Evolutionary conservation across 2,888 invertebrate species (phyloP).

Genomic region (Acrobasis suavella): DNA sequence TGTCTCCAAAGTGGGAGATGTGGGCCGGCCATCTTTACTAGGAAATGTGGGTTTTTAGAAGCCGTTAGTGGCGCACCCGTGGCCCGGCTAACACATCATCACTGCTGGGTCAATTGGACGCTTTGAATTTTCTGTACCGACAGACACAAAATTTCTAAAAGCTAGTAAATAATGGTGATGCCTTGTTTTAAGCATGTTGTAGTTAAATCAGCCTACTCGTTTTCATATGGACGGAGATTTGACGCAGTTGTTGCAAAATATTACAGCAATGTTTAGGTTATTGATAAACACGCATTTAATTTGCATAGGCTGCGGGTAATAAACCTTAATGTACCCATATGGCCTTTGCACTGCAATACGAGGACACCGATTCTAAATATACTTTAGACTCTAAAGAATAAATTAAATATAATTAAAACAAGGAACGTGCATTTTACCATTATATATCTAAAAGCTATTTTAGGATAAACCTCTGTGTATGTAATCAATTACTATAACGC

Average conservation of each 20-base stretch:
- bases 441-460: not conserved
- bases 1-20: slow-evolving; percentile 67
- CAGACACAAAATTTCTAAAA: slow-evolving; percentile 47
- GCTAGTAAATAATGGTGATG: slow-evolving; percentile 38
- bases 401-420: slow-evolving; percentile 35
- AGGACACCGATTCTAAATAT: slow-evolving; percentile 57
- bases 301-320: slow-evolving; percentile 72
- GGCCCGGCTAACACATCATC: slow-evolving; percentile 59
- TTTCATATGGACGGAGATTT: slow-evolving; percentile 36
- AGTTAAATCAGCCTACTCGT: slow-evolving; percentile 14
- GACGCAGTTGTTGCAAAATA: slow-evolving; percentile 53
- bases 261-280: slow-evolving; percentile 50
- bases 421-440: not conserved
- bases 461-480: not conserved
- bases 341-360: slow-evolving; percentile 55
- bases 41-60: slow-evolving; percentile 78
- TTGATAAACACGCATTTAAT: slow-evolving; percentile 54
- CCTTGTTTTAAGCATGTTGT: slow-evolving; percentile 41
- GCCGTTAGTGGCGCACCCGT: slow-evolving; percentile 63
- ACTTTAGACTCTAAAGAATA: slow-evolving; percentile 28
- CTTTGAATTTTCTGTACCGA: slow-evolving; percentile 50
- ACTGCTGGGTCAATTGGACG: slow-evolving; percentile 64
- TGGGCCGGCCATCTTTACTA: slow-evolving; percentile 69
- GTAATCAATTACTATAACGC: not conserved
- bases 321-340: slow-evolving; percentile 68